Base-by-base conservation (phyloP, 2,888 invertebrate genomes). In the Conus canariensis region DNA sequence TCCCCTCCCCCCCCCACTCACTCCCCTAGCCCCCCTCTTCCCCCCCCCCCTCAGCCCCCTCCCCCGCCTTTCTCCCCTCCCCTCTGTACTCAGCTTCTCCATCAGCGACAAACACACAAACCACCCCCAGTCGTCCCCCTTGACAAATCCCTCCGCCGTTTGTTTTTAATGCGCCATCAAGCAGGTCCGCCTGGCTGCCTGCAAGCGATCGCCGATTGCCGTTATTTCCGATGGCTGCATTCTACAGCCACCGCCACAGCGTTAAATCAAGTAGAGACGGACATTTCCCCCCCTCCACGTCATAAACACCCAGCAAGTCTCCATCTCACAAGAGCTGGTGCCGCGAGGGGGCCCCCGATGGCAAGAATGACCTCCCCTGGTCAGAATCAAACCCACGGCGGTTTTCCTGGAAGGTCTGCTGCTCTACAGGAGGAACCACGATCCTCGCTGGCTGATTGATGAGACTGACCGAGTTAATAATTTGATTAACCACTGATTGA, bases 291-390 rank as follows among this genome's bases (percentile, higher is more conserved):
- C 16, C 64, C 16, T 64, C 64, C 16, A 59, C 83, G 83, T 83
- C 83, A 83, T 83, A 83, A 83, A 83, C 83, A 83, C 83, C 83
- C 58, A 83, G 45, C 83, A 58, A 7, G 83, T 83, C 83, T 83
- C 83, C n/a, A 58, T 58, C 45, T 22, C 83, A 9, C 16, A 82
- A 82, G 45, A 82, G 77, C 77, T 14, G 67, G 6, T 16, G 70
- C 8, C 22, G 22, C 8, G 70, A 8, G 22, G 22, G 22, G 70
- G 22, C 10, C 64, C 64, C 64, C 64, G 3, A 14, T 2, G 64
- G 64, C 16, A 16, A 64, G 12, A 64, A 64, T 14, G 16, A 10
- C 64, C 12, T 64, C 8, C 64, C 64, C 64, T 16, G 64, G 64
- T 64, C 10, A 64, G 64, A 64, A 64, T 64, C 6, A 64, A 10